Evolutionary conservation across 2,797 vertebrate genomes (phyloP), one percentile per base, ranked within the genome.

Genomic region (Tiaroga cobitis): DNA sequence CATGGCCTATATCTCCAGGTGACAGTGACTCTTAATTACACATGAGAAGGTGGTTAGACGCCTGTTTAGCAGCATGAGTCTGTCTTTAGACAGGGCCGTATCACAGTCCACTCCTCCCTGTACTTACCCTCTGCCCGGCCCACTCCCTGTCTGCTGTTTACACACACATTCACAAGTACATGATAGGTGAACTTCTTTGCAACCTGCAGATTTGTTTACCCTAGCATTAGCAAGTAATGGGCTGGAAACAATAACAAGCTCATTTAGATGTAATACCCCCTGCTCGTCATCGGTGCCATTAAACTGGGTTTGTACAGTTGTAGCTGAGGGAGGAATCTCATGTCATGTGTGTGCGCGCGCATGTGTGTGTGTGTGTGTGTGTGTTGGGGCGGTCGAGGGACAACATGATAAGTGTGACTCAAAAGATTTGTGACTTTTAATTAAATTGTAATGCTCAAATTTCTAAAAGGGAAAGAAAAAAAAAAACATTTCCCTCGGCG

Each of bases 191-290:
- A 95, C 95, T 95, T 96, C 95, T 96, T 95, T 95, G 92, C 91
- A 96, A 96, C 94, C 94, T 94, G 92, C 92, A 91, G 93, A 95
- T 96, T 96, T 94, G 96, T 97, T 97, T 96, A 96, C 95, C 94
- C 95, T 95, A 94, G 95, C 95, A 96, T 95, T 95, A 95, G 95
- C 90, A 94, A 93, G 94, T 96, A 96, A 97, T 95, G 95, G 95
- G 94, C 93, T 95, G 94, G 94, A 97, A 96, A 96, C 87, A 79
- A 85, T 88, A 82, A 82, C 80, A 89, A 84, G 83, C 70, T 84
- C 84, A 90, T 89, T 86, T 76, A 84, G 82, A 93, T 93, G 92
- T 93, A 95, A 93, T 92, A 93, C 95, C 95, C 95, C 85, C 95
- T 94, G 94, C 96, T 96, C 95, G 95, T 85, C 95, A 96, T 94